A percentile compares a stretch with the other conserved stretches of the same genome.
These are phyloP conservation scores for Microctonus hyperodae DNA, from an alignment of 2,888 invertebrate genomes.

Conservation along the genomic window DNA sequence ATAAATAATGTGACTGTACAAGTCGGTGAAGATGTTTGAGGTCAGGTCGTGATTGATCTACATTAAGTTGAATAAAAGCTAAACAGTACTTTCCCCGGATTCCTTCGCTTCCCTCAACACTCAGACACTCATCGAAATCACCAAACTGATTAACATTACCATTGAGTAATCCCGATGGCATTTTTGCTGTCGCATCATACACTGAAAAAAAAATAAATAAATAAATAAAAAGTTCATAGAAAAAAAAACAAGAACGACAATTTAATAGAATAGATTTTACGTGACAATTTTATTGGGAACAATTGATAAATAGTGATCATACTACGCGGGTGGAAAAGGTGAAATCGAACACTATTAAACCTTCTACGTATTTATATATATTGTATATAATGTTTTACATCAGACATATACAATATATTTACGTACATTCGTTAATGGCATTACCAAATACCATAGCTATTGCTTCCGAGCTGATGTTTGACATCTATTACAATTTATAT, in stretches of 20 bases:
- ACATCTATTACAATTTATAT: slow-evolving; percentile 9
- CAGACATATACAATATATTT: slow-evolving; percentile 11
- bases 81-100: slow-evolving; percentile 73
- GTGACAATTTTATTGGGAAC: neutral
- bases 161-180: slow-evolving; percentile 72
- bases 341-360: slow-evolving; percentile 23
- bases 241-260: slow-evolving; percentile 1
- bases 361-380: too few species aligned
- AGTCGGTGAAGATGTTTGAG: slow-evolving; percentile 66
- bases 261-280: neutral
- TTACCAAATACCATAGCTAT: slow-evolving; percentile 8
- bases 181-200: slow-evolving; percentile 77
- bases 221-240: slow-evolving; percentile 12
- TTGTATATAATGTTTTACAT: neutral
- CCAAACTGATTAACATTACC: slow-evolving; percentile 77
- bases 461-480: neutral
- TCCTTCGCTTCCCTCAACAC: slow-evolving; percentile 59
- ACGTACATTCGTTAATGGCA: neutral
- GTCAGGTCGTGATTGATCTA: slow-evolving; percentile 64
- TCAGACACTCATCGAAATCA: slow-evolving; percentile 74
- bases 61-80: slow-evolving; percentile 69
- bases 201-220: slow-evolving; percentile 62
- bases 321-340: slow-evolving; percentile 2
- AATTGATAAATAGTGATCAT: slow-evolving; percentile 3
- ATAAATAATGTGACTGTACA: slow-evolving; percentile 70